phyloP scores from a whole-genome alignment of 2,888 invertebrate genomes.

The Lagria hirta region DNA sequence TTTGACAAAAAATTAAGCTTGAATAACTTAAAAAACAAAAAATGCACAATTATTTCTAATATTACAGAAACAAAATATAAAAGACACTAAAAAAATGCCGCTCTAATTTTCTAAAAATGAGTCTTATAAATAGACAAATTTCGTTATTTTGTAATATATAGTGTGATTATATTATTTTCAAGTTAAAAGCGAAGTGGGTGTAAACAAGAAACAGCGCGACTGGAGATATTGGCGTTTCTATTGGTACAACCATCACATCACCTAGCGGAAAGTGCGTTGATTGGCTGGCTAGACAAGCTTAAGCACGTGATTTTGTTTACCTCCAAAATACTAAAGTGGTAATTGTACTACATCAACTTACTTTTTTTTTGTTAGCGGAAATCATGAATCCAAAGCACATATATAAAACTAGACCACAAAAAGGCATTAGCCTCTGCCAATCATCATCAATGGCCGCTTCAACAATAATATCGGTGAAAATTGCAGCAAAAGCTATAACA shows the following conservation, averaged over 20 bases:
- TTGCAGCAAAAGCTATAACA: slow-evolving; percentile 6
- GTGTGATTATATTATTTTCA: not conserved
- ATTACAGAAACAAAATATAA: not conserved
- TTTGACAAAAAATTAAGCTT: no score
- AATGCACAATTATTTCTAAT: no score
- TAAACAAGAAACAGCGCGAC: no score
- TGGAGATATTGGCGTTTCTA: no score
- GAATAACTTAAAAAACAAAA: no score
- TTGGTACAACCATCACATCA: no score
- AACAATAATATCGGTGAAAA: slow-evolving; percentile 10
- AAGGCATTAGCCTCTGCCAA: slow-evolving; percentile 18
- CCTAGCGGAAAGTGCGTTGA: no score
- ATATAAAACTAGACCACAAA: slow-evolving; percentile 19
- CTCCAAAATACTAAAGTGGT: not conserved
- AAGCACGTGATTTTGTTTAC: no score
- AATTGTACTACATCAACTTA: slow-evolving; percentile 4
- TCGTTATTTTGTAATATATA: not conserved
- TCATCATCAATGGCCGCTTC: slow-evolving; percentile 22
- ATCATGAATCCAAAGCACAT: slow-evolving; percentile 18
- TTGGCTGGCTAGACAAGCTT: no score
- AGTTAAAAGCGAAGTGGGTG: no score
- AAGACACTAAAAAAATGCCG: not conserved
- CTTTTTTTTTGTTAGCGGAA: slow-evolving; percentile 20
- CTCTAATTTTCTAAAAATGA: not conserved
- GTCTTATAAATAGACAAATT: not conserved